phyloP scores from a whole-genome alignment of 2,113 vertebrate genomes.

The Mustela nigripes region DNA sequence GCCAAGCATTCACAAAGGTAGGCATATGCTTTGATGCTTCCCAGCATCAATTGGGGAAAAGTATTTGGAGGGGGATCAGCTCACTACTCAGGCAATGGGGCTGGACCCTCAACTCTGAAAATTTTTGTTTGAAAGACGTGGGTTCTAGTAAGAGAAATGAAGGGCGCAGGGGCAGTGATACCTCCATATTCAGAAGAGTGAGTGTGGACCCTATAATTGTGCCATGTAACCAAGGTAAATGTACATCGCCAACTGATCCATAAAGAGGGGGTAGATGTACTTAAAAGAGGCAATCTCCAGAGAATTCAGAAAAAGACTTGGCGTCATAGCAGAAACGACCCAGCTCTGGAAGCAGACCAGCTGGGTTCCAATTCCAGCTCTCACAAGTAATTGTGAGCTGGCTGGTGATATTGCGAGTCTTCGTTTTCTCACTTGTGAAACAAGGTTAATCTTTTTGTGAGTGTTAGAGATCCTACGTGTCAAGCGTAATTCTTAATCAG shows the following conservation, averaged over 20 bases:
- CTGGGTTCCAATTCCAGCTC: background rate
- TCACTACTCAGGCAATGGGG: background rate
- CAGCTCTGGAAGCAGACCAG: background rate
- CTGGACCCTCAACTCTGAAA: background rate
- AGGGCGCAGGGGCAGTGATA: background rate
- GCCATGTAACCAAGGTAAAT: background rate
- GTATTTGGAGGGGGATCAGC: background rate
- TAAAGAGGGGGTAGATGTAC: background rate
- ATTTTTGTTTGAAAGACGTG: background rate
- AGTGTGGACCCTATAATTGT: background rate
- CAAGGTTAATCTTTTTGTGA: background rate
- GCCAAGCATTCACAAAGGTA: background rate
- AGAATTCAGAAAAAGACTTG: background rate
- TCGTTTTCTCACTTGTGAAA: slow-evolving; percentile 15
- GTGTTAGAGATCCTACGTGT: background rate
- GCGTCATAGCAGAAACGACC: background rate
- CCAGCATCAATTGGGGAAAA: background rate
- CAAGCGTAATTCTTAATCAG: background rate
- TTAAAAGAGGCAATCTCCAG: background rate
- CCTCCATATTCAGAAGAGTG: background rate
- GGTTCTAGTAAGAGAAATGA: background rate
- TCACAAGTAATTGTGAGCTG: background rate
- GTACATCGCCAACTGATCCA: background rate
- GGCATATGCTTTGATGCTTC: background rate
- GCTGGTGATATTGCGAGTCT: background rate